Conservation (phyloP, 2,888 invertebrate genomes). For the Alloscopus bannaensis region DNA sequence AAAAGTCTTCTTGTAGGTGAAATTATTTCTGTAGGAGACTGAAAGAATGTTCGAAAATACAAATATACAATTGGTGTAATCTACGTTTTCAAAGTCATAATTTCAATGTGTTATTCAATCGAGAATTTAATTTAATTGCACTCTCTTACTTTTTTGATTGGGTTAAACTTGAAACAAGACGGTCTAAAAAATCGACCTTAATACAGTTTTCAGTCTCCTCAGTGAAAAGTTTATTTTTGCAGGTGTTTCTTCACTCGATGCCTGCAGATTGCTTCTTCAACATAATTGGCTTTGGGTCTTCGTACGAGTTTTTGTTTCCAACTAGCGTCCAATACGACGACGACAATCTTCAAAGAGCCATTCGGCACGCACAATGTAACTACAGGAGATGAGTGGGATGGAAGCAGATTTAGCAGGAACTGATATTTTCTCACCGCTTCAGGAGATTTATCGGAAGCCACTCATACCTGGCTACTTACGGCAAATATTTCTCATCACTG, state of each 20-base stretch:
- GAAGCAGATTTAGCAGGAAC: constrained; percentile 75
- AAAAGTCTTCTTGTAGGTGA: constrained; percentile 74
- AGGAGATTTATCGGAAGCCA: constrained; percentile 69
- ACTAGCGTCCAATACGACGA: constrained; percentile 73
- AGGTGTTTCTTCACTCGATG: constrained; percentile 74
- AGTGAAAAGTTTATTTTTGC: background rate
- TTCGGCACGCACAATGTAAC: constrained; percentile 12
- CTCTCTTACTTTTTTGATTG: constrained; percentile 6
- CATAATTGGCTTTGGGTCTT: constrained; percentile 75
- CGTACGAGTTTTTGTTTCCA: constrained; percentile 73
- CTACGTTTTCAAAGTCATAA: too few species aligned
- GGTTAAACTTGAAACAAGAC: too few species aligned
- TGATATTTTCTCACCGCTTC: constrained; percentile 74
- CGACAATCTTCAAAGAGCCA: constrained; percentile 68
- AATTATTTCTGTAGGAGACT: too few species aligned
- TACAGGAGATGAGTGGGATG: constrained; percentile 64
- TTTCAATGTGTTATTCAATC: too few species aligned
- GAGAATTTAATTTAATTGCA: background rate
- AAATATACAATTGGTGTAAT: background rate
- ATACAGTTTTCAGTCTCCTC: background rate
- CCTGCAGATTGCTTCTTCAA: constrained; percentile 75
- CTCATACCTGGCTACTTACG: constrained; percentile 70
- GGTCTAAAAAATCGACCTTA: too few species aligned
- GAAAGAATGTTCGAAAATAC: too few species aligned
- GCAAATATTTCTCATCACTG: constrained; percentile 75